Base-by-base conservation (phyloP, 2,888 invertebrate genomes). In the Habrosyne pyritoides region DNA sequence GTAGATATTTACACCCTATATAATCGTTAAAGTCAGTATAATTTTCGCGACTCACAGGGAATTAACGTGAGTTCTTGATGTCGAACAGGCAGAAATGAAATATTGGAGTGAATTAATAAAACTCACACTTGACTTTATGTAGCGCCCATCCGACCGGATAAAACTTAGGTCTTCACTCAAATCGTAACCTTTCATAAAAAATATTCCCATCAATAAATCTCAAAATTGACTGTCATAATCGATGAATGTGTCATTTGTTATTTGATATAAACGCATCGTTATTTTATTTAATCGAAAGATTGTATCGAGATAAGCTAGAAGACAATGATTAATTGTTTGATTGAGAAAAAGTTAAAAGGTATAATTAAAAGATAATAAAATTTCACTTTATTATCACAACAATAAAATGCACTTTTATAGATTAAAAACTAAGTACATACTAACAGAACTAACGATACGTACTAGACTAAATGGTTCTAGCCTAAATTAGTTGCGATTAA, bases 71-170 rank as follows among this genome's bases (percentile, higher is more conserved):
- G 55, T 50, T 52, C 57, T 67, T 75, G 72, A 80, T 71, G 65
- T 67, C 62, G 58, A 58, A 60, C 56, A 59, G 57, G 60, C 61
- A 55, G 30, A 66, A 70, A 70, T 79, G 75, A 79, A 75, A 78
- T 75, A 79, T 78, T 70, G 64, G 67, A 70, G 64, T 61, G 69
- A 58, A 78, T 75, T 69, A 79, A 81, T 77, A 76, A 79, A 75
- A 69, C 64, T 70, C 64, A 55, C 57, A 67, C 59, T 68, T 50
- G 60, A 66, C 62, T 53, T 57, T 57, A 56, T 51, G 61, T 42
- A 36, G 47, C 46, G 53, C 36, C 46, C 52, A 49, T 42, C 33
- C 36, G 54, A 48, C 54, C 52, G 53, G 50, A 53, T 52, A 53
- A 59, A 55, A 57, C 56, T 26, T 53, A 63, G 62, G 60, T 57